Evolutionary conservation across 2,797 vertebrate species (phyloP), one percentile per base, ranked within the genome.

Genomic region (Smutsia temminckii): DNA sequence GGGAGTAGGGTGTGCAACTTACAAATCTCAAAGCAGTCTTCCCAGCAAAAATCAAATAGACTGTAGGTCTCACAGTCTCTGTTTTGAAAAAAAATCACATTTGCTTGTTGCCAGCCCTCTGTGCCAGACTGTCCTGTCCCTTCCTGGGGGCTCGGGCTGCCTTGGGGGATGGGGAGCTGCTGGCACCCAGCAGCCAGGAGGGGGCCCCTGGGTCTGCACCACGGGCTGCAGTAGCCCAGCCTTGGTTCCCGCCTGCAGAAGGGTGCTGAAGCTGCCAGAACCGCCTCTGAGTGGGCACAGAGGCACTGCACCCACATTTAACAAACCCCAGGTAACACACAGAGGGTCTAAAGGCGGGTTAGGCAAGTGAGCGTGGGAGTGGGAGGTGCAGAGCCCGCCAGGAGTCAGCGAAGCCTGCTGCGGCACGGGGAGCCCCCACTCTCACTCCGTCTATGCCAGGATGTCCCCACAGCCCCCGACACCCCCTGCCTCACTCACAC

Each of bases 261-360:
- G 80, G 3, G 13, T 64, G 37, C 51, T 66, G 42, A 8, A 1
- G 17, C 5, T 57, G 40, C 57, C 34, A 51, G 57, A 49, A 61
- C 72, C 66, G 71, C 85, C 93, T 63, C 37, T 59, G 40, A 27
- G 68, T 7, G 2, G 72, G 97, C 95, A 97, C 96, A 61, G 17
- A 77, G 94, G 84, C 2, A 0, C 64, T 5, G 37, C 85, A 87
- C 93, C 80, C 91, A 88, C 57, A 57, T 37, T 14, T 77, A 63
- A 81, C 51, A 85, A 37, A 32, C 57, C 71, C 9, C 71, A 3
- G 42, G 75, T 8, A 37, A 29, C 2, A 11, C 2, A 0, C 1
- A 0, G 79, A 2, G 3, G 68, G 89, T 72, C 64, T 79, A 23
- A n/a, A 32, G 53, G 66, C 9, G 5, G 6, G 63, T 72, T 0